Percentiles rank a stretch among this genome's conserved stretches.
Evolutionary conservation across 2,888 invertebrate species (phyloP).

Genomic region (Adelognathus sp.): DNA sequence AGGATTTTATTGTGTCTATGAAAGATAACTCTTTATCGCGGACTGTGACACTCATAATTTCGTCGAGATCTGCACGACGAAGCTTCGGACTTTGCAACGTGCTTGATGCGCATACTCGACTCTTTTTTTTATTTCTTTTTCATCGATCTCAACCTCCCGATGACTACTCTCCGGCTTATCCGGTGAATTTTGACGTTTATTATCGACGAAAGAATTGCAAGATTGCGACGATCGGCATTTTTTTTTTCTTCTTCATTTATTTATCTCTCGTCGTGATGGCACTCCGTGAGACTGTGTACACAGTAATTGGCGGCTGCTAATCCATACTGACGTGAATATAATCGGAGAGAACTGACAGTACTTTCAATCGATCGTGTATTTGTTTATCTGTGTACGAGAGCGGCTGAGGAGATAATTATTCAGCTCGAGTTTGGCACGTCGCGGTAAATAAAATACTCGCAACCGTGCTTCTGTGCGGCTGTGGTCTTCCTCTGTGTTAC

Average conservation of each 20-base stretch:
- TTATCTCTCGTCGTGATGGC: background rate
- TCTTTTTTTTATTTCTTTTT: background rate
- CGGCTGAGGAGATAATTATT: background rate
- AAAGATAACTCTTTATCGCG: constrained; percentile 63
- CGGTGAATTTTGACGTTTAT: too few relatives aligned
- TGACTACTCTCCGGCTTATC: background rate
- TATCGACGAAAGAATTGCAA: background rate
- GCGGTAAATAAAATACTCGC: background rate
- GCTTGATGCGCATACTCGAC: background rate
- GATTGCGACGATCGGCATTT: background rate
- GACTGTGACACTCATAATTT: constrained; percentile 55
- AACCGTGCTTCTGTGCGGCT: background rate
- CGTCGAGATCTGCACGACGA: constrained; percentile 1
- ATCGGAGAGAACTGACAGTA: background rate
- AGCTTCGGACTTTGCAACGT: background rate
- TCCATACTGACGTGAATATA: background rate
- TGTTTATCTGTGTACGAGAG: background rate
- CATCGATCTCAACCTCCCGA: background rate
- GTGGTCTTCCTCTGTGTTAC: constrained; percentile 17
- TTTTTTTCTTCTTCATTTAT: background rate
- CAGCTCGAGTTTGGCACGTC: background rate
- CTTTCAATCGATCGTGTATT: background rate
- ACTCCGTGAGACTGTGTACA: too few relatives aligned
- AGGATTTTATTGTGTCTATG: constrained; percentile 70
- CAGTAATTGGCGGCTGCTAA: background rate